Evolutionary conservation across 1,140 invertebrate species (phyloP), one percentile per base, ranked within the genome.

Genomic region (Doryteuthis pealeii): DNA sequence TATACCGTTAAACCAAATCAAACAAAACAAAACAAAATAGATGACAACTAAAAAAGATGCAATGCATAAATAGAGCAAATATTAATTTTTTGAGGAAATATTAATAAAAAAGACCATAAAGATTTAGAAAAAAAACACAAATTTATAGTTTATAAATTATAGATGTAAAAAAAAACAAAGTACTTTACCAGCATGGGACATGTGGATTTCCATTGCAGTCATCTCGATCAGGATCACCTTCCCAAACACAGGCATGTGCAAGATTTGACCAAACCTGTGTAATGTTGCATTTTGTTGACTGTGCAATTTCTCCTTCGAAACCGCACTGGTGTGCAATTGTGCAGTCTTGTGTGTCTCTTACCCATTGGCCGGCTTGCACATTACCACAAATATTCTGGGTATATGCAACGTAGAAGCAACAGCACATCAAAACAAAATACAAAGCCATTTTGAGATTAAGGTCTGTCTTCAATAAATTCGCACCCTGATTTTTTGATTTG

Each of bases 181-280:
- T 22, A 32, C 15, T 31, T 77, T 75, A 81, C 80, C 72, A 18
- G 70, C 43, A 73, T 70, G 80, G 74, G 5, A 73, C 58, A 15
- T 74, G 73, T 31, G 80, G 80, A 18, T 65, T 66, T 28, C 80
- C 80, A 70, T 81, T 81, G 58, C 80, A 81, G 67, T 81, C 80
- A 62, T 81, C 80, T 31, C 80, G 68, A 68, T 81, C 80, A 26
- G 80, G 80, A 69, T 81, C 80, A 74, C 77, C 78, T 66, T 81
- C 80, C 80, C 80, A 81, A 4, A 81, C 80, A 65, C 80, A 81
- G 67, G 80, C 75, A 31, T 75, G 76, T 10, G 80, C 80, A 28
- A 81, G 72, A 30, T 77, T 79, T 45, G 80, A 81, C 80, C 80
- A 81, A 28, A 81, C 76, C 35, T 81, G 80, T 40, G 75, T 78